A percentile compares a stretch with the other conserved stretches of the same genome.
These are phyloP conservation scores for Hydrozoanthus gracilis DNA, from an alignment of 92 coral and sea anemone genomes.

Conservation along the genomic window DNA sequence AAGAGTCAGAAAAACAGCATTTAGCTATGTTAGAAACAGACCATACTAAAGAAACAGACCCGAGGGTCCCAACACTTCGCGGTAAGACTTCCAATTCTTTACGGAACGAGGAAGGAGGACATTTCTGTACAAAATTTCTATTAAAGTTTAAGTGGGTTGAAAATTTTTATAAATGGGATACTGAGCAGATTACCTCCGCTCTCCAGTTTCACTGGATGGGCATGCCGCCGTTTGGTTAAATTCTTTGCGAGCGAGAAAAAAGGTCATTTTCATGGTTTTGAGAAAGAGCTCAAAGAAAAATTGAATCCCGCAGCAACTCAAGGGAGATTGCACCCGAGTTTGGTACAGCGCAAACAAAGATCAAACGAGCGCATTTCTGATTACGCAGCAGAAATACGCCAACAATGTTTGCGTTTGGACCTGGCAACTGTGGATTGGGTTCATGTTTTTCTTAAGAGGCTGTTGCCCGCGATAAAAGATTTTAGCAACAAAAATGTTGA, in stretches of 20 bases:
- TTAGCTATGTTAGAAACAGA: background rate
- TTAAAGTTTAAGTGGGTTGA: background rate
- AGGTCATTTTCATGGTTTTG: constrained; percentile 13
- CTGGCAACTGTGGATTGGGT: constrained; percentile 31
- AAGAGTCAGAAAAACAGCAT: background rate
- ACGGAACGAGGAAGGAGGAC: too few relatives aligned
- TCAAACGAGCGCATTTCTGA: constrained; percentile 23
- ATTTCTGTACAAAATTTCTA: too few relatives aligned
- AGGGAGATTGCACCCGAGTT: constrained; percentile 22
- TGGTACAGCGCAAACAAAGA: constrained; percentile 38
- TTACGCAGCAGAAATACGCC: constrained; percentile 12
- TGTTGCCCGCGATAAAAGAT: constrained; percentile 12
- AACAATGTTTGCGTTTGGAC: background rate
- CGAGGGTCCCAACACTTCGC: background rate
- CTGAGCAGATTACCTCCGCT: background rate
- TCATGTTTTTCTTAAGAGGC: constrained; percentile 27
- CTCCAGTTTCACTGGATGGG: too few relatives aligned
- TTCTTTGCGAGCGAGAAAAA: background rate
- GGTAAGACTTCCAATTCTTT: background rate
- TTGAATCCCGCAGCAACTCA: constrained; percentile 33
- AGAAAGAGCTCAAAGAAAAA: background rate
- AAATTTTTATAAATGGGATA: background rate
- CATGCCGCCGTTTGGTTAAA: constrained; percentile 45
- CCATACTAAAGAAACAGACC: background rate
- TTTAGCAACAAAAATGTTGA: constrained; percentile 31